These are phyloP conservation scores for Biston betularia DNA, from an alignment of 2,888 invertebrate species.

Conservation along the genomic window DNA sequence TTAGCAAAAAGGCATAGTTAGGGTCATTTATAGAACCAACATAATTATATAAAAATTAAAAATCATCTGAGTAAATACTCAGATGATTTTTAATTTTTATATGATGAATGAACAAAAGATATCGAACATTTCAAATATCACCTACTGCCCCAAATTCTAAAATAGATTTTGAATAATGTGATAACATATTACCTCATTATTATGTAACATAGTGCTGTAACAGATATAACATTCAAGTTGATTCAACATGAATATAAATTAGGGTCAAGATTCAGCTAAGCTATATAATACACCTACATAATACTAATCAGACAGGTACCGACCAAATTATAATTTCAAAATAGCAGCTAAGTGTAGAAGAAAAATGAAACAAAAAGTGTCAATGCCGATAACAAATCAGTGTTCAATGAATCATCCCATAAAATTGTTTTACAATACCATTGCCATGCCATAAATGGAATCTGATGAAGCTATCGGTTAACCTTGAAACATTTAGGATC, in stretches of 20 bases:
- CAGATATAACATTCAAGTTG: constrained; percentile 2
- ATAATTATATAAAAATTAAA: too few relatives aligned
- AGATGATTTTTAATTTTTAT: too few relatives aligned
- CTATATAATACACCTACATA: constrained; percentile 8
- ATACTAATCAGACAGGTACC: background rate
- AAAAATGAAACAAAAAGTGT: constrained; percentile 9
- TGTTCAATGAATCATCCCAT: constrained; percentile 19
- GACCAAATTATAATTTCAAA: background rate
- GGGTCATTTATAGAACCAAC: too few relatives aligned
- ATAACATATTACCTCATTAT: background rate
- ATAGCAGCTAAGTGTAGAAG: background rate
- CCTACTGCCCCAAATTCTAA: constrained; percentile 3
- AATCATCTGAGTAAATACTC: too few relatives aligned
- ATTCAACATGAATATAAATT: constrained; percentile 9
- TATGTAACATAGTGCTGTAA: constrained; percentile 9
- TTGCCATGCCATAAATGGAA: constrained; percentile 33
- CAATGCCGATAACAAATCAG: constrained; percentile 9
- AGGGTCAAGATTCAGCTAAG: constrained; percentile 11
- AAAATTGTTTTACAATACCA: constrained; percentile 28
- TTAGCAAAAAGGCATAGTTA: too few relatives aligned
- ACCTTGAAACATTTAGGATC: constrained; percentile 47
- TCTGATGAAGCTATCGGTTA: constrained; percentile 39
- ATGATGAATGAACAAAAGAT: too few relatives aligned
- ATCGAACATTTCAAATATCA: background rate
- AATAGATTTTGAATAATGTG: constrained; percentile 1